Base-by-base conservation (phyloP, 1,140 invertebrate genomes). In the Hyphantria cunea region DNA sequence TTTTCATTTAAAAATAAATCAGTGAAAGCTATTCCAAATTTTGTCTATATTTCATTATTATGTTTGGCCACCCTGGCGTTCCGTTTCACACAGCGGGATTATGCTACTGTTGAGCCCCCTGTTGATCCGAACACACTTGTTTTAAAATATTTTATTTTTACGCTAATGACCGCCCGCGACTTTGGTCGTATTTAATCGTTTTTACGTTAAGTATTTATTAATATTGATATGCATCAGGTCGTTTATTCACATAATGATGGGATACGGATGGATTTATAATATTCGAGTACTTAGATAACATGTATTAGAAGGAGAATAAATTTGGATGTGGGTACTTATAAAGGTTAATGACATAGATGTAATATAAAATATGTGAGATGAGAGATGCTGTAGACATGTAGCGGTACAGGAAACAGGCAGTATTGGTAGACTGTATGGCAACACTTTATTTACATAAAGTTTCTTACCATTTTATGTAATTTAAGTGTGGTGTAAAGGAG, bases 61-160 rank as follows among this genome's bases (percentile, higher is more conserved):
- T 15, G 55, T 58, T n/a, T 70, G 65, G 68, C 48, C 73, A 72
- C 70, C 73, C 70, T 72, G 42, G 37, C 61, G 60, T 70, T 62
- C 61, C 63, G 50, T 74, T 60, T 70, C 73, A 76, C 73, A 72
- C 75, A 53, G 75, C 63, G 77, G 44, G 12, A 49, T 47, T 37
- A 74, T 70, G 79, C 80, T 82, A 82, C 77, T 68, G 80, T 82
- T 67, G 59, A 68, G 45, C 80, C 76, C 80, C 80, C 80, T 58
- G 72, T 64, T 50, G 31, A 39, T 55, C 61, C 33, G 67, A 68
- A 74, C 55, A 75, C 73, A 73, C 68, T 64, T 59, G 39, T 10
- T 32, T 51, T n/a, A 44, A 25, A 52, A 61, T 61, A 45, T 53
- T 61, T 52, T 61, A 52, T 45, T 44, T 61, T 53, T 61, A 60